These are phyloP conservation scores for Gobiocypris rarus DNA, from an alignment of 2,113 vertebrate species.

Conservation along the genomic window DNA sequence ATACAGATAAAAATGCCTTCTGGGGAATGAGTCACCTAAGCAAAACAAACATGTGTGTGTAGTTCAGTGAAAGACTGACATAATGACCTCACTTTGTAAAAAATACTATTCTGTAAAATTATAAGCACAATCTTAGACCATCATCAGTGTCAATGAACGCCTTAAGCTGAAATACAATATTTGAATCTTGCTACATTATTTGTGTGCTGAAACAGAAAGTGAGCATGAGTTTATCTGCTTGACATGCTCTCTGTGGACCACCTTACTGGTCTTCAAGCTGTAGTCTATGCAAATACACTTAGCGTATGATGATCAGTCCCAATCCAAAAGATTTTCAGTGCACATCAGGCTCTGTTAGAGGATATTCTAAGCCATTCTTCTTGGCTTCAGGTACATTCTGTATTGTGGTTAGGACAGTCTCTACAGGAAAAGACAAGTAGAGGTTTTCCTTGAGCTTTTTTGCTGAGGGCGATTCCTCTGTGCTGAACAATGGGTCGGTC, in stretches of 20 bases:
- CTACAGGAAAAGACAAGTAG: conserved; percentile 82
- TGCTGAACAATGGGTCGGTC: conserved; percentile 68
- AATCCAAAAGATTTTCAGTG: conserved; percentile 57
- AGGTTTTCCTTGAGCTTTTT: conserved; percentile 83
- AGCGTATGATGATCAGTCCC: background rate
- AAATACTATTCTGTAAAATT: background rate
- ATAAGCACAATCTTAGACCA: background rate
- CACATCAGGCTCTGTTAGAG: conserved; percentile 64
- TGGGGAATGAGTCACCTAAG: background rate
- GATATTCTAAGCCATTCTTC: conserved; percentile 70
- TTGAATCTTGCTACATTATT: background rate
- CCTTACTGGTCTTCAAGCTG: background rate
- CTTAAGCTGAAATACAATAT: background rate
- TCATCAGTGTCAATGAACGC: background rate
- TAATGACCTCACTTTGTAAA: too few relatives aligned
- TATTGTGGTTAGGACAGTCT: conserved; percentile 77
- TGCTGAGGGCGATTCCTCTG: conserved; percentile 57
- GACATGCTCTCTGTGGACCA: background rate
- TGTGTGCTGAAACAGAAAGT: background rate
- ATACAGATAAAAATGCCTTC: background rate
- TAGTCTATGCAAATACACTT: background rate
- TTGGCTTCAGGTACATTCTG: conserved; percentile 63
- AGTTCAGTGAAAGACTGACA: background rate
- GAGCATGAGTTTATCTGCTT: background rate
- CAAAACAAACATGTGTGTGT: background rate